Conservation (phyloP, 1,140 invertebrate species). For the Diplogasteroides magnus region DNA sequence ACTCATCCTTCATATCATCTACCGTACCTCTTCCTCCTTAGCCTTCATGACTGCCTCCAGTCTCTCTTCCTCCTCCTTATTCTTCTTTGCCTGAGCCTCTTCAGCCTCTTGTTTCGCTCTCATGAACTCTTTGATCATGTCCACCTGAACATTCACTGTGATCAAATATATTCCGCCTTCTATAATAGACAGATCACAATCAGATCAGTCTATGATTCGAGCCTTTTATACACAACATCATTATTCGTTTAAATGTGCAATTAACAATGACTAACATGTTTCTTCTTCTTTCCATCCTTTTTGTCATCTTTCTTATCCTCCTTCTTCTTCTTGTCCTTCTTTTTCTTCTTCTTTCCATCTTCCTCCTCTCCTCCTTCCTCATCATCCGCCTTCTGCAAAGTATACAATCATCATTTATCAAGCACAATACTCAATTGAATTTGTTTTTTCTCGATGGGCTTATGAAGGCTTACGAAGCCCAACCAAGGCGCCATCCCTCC, state of each 20-base stretch:
- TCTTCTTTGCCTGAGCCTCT: neutral
- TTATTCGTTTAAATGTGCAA: neutral
- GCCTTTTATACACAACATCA: neutral
- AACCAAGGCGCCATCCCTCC: no score
- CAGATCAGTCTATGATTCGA: neutral
- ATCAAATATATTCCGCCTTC: neutral
- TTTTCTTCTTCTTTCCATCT: slow-evolving; percentile 75
- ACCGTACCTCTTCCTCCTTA: slow-evolving; percentile 16
- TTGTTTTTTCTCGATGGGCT: no score
- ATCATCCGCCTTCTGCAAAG: slow-evolving; percentile 4
- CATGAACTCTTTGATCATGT: slow-evolving; percentile 24
- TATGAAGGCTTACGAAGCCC: no score
- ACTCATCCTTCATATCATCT: neutral
- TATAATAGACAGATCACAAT: neutral
- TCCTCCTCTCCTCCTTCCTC: slow-evolving; percentile 61
- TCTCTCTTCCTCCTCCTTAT: slow-evolving; percentile 9
- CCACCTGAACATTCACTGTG: slow-evolving; percentile 3
- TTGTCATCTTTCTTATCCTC: slow-evolving; percentile 8
- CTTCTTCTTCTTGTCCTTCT: slow-evolving; percentile 32
- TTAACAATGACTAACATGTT: neutral
- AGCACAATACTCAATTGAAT: no score
- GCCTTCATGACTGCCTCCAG: slow-evolving; percentile 13
- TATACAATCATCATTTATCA: neutral
- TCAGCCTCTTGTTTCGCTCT: slow-evolving; percentile 15
- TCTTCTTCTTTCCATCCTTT: slow-evolving; percentile 8